phyloP scores from a whole-genome alignment of 2,888 invertebrate genomes.

The Lepidocyrtinus sp. region DNA sequence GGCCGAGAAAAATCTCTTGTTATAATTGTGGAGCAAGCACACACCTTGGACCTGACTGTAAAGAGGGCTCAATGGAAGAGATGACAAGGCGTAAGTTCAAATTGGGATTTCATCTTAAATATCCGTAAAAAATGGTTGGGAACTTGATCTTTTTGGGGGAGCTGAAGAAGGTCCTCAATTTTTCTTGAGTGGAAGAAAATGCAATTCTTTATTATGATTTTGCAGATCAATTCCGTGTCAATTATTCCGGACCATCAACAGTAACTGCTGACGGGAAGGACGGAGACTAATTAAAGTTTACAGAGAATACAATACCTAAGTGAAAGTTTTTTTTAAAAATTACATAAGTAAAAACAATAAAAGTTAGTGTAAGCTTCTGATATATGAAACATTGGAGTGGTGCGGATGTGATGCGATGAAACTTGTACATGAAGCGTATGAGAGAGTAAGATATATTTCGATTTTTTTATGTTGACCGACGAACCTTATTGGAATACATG shows the following conservation, averaged over 20 bases:
- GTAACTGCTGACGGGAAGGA: slow-evolving; percentile 60
- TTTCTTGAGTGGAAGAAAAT: no score
- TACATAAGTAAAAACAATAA: slow-evolving; percentile 24
- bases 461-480: no score
- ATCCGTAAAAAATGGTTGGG: no score
- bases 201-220: no score
- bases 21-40: slow-evolving; percentile 92
- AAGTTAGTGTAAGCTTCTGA: not conserved
- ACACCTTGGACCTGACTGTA: slow-evolving; percentile 89
- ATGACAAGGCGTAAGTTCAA: slow-evolving; percentile 78
- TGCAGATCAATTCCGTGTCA: slow-evolving; percentile 60
- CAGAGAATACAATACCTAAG: not conserved
- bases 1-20: slow-evolving; percentile 79
- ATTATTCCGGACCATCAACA: slow-evolving; percentile 60
- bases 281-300: slow-evolving; percentile 45
- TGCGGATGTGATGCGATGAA: no score
- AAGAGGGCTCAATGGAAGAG: slow-evolving; percentile 93
- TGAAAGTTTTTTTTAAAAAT: slow-evolving; percentile 17
- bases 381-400: no score
- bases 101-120: no score
- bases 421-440: no score
- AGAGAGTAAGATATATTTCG: no score
- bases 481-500: no score
- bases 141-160: no score
- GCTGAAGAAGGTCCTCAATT: no score